Evolutionary conservation across 2,888 invertebrate genomes (phyloP), one percentile per base, ranked within the genome.

Genomic region (Leptopterna dolabrata): DNA sequence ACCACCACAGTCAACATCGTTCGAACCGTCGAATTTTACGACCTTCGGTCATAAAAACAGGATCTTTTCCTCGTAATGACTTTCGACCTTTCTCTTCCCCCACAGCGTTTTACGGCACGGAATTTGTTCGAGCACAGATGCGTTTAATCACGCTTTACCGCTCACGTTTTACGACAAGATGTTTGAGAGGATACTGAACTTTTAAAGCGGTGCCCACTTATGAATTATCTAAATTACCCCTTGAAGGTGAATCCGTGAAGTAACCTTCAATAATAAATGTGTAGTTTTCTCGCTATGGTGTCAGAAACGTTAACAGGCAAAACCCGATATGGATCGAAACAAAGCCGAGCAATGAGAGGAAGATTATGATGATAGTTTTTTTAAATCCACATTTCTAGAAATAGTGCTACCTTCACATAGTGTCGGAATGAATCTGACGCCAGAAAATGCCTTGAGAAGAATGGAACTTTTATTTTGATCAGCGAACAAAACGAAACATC

Each of bases 101-200:
- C 19, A 11, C 24, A 16, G n/a, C 6, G 43, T 76, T 76, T 76
- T 76, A 76, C 51, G 41, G 24, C 45, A 11, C 45, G 51, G 80
- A 80, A 45, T 80, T 80, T 80, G 80, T 43, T 19, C 80, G 80
- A 27, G 27, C 45, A 43, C 47, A 80, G 41, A 80, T 41, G 45
- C 41, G 47, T 80, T 47, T 80, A 80, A 80, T 80, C 80, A 80
- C 29, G 47, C 19, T 80, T 80, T 80, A 80, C 80, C 19, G 80
- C 11, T 27, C 29, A 1, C 80, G 45, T 80, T 51, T 45, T 29
- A 45, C 19, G 30, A 19, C 73, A 9, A 14, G 9, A 30, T 16
- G 19, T 73, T 73, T 14, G 19, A 73, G 73, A 30, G 73, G n/a
- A 14, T 41, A 73, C 36, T 30, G 73, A 73, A 73, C 73, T 73